Base-by-base conservation (phyloP, 2,797 vertebrate species). In the Vultur gryphus region DNA sequence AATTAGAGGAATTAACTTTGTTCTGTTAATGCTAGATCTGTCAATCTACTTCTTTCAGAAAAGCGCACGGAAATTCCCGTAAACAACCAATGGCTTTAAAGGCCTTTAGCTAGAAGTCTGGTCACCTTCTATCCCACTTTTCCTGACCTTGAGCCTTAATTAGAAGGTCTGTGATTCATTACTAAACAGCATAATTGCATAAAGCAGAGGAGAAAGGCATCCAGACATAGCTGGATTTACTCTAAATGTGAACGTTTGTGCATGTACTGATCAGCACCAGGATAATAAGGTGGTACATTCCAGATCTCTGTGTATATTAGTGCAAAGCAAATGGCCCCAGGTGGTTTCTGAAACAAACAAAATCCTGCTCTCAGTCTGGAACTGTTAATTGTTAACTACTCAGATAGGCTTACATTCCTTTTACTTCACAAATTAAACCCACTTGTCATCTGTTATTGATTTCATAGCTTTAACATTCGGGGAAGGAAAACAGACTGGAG, bases 401-500 rank as follows among this genome's bases (percentile, higher is more conserved):
- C 79, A 87, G 79, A 87, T 90, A 89, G 91, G 66, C 54, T 72
- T 65, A 59, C 72, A 78, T 89, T 92, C 85, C 89, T 96, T 70
- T 95, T 93, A 89, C 94, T 94, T 80, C 88, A 94, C 64, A 88
- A 73, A 96, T 97, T 95, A 96, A 89, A 96, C 85, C 79, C 78
- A 46, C 70, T 89, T 87, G 76, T 86, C 85, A 82, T 95, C 49
- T 88, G 62, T 72, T 93, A 93, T 35, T 96, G 89, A 93, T 95
- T 95, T 93, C 66, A 80, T 37, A 75, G 58, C 51, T 83, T 87
- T 95, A 73, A 43, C 69, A 61, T 80, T 92, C 4, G 16, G 64
- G 49, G 64, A 81, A 93, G 72, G 37, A 95, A 94, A 93, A 86
- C 49, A 84, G 72, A 57, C 26, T 33, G 11, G 2, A 1, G 13